Base-by-base conservation (phyloP, 2,797 vertebrate species). In the Spondyliosoma cantharus region DNA sequence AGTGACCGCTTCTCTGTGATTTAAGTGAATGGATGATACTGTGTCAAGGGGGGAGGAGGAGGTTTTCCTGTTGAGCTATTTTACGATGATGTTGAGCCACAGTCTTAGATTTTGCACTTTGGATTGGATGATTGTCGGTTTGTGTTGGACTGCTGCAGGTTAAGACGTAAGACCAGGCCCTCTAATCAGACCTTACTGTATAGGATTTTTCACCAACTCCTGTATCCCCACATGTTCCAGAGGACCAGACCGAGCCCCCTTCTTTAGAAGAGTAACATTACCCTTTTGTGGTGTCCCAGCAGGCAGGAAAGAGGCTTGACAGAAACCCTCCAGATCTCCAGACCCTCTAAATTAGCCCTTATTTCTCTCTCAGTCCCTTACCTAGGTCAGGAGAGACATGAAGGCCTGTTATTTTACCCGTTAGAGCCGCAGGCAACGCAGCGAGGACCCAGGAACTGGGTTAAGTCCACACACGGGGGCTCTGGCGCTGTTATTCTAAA, bases 401-500 rank as follows among this genome's bases (percentile, higher is more conserved):
- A 87, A 90, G 88, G 83, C 83, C 81, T 90, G 87, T 90, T 93
- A 85, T 90, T 89, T 68, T 89, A 75, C 78, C 84, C 83, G 25
- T 86, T 72, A 76, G 84, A 92, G 85, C 86, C 80, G 53, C 92
- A 87, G 91, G 90, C 89, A 87, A 90, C 83, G 78, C 90, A 91
- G 91, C 72, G 20, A 89, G 89, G 87, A 93, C 85, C 93, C 90
- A 93, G 89, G 89, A 94, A 94, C 89, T 93, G 90, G 92, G 91
- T 94, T 94, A 92, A 91, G 85, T 93, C 94, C 92, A 94, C 94
- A 93, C 74, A 86, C 80, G 80, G 93, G 85, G 89, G 87, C 87
- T 91, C 89, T 91, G 88, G 89, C 77, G 81, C 85, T 94, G 92
- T 94, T 93, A 92, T 93, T 93, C 90, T 94, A 93, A 94, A 93